Evolutionary conservation across 2,797 vertebrate genomes (phyloP).

Genomic region (Hippopotamyrus pictus): DNA sequence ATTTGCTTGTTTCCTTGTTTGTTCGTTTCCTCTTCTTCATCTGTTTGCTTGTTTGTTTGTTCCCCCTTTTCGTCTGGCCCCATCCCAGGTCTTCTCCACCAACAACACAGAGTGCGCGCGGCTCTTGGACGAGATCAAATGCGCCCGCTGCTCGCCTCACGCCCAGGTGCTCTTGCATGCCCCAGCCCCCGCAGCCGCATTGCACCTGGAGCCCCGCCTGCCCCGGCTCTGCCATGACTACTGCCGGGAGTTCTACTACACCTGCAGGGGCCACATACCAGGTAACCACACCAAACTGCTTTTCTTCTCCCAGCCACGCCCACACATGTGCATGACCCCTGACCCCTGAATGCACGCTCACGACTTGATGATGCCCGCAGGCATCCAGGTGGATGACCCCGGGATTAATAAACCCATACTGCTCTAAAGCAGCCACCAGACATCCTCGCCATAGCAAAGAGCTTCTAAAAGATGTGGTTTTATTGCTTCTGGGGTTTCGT

Average conservation of each 20-base stretch:
- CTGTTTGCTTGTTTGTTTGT: not conserved
- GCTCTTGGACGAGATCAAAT: constrained; percentile 95
- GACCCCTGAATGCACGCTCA: not conserved
- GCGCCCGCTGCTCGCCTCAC: constrained; percentile 91
- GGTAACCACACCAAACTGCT: constrained; percentile 63
- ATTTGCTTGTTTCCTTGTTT: not conserved
- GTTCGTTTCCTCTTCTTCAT: not conserved
- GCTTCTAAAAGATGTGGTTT: not conserved
- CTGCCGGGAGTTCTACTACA: constrained; percentile 97
- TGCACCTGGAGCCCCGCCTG: constrained; percentile 80
- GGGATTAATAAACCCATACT: not conserved
- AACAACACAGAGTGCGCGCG: constrained; percentile 96
- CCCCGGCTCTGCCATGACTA: constrained; percentile 92
- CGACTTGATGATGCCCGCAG: not conserved
- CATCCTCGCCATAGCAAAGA: not conserved
- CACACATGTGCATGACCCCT: not conserved
- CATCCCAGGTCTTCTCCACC: constrained; percentile 83
- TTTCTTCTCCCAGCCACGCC: not conserved
- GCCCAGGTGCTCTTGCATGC: constrained; percentile 91
- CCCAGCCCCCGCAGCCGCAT: constrained; percentile 71
- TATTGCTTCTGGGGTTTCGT: not conserved
- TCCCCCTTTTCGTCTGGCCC: not conserved
- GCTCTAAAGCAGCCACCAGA: not conserved
- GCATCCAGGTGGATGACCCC: not conserved
- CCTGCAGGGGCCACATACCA: constrained; percentile 92